phyloP scores from a whole-genome alignment of 1,140 invertebrate species.

The Physella acuta region DNA sequence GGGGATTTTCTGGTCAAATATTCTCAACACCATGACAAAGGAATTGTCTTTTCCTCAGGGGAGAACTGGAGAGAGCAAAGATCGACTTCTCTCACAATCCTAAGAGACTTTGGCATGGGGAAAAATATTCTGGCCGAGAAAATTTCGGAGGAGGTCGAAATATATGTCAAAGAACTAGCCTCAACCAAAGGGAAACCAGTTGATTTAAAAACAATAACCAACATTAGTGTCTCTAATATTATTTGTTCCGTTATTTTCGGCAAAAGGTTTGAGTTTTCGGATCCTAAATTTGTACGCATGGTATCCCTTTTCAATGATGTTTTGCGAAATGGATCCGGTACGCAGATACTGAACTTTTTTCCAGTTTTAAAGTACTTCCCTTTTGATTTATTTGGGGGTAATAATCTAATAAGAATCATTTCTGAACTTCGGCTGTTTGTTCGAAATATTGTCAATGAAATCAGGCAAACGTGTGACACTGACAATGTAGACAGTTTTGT shows the following conservation, averaged over 20 bases:
- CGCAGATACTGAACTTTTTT: background rate
- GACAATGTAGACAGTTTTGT: background rate
- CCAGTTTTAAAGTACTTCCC: background rate
- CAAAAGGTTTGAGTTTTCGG: background rate
- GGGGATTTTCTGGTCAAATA: background rate
- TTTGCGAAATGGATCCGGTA: background rate
- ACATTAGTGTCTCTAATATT: background rate
- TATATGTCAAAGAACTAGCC: background rate
- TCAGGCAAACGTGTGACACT: background rate
- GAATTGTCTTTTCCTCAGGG: background rate
- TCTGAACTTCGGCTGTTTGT: background rate
- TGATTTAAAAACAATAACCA: background rate
- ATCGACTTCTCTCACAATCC: background rate
- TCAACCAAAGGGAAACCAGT: background rate
- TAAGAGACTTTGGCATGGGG: constrained; percentile 9
- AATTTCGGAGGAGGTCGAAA: background rate
- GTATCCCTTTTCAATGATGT: background rate
- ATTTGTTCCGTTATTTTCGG: background rate
- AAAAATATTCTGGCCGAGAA: constrained; percentile 10
- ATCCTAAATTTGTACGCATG: background rate
- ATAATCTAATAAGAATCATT: background rate
- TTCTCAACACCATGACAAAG: background rate
- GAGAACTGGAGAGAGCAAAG: constrained; percentile 17
- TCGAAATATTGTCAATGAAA: background rate
- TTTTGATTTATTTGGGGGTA: background rate